Percentiles rank a stretch among this genome's conserved stretches.
Evolutionary conservation across 2,888 invertebrate genomes (phyloP).

Genomic region (Oxyteleia sp.): DNA sequence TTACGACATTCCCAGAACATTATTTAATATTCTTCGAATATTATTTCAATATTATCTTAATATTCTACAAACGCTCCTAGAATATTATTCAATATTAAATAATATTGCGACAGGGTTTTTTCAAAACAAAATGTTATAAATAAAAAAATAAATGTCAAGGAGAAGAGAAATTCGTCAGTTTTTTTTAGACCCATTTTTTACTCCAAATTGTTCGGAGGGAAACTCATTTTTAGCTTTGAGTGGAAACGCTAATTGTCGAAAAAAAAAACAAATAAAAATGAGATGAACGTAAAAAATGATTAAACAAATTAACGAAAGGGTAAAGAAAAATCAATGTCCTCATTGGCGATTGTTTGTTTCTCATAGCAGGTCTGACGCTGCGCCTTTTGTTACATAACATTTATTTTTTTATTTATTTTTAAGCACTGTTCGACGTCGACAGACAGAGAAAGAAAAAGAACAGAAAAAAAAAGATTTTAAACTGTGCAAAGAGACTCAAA

Average conservation of each 20-base stretch:
- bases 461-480: constrained; percentile 75
- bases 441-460: too few relatives aligned
- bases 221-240: constrained; percentile 55
- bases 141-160: constrained; percentile 65
- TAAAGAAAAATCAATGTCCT: constrained; percentile 44
- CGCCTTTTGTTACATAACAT: constrained; percentile 82
- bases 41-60: too few relatives aligned
- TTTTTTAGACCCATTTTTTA: constrained; percentile 28
- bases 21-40: too few relatives aligned
- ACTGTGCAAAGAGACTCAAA: constrained; percentile 58
- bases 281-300: constrained; percentile 13
- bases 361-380: constrained; percentile 87
- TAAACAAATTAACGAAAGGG: constrained; percentile 6
- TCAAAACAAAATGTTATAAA: constrained; percentile 39
- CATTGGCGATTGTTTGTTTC: constrained; percentile 85
- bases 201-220: background rate
- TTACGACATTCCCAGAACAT: too few relatives aligned
- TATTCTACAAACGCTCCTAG: too few relatives aligned
- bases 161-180: constrained; percentile 39
- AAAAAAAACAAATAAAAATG: constrained; percentile 14
- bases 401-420: constrained; percentile 87
- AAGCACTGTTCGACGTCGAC: too few relatives aligned
- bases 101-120: too few relatives aligned
- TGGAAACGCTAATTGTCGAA: constrained; percentile 58
- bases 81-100: too few relatives aligned